A percentile compares a stretch with the other conserved stretches of the same genome.
Conservation (phyloP, 2,113 vertebrate genomes). For the Corythaixoides concolor region DNA sequence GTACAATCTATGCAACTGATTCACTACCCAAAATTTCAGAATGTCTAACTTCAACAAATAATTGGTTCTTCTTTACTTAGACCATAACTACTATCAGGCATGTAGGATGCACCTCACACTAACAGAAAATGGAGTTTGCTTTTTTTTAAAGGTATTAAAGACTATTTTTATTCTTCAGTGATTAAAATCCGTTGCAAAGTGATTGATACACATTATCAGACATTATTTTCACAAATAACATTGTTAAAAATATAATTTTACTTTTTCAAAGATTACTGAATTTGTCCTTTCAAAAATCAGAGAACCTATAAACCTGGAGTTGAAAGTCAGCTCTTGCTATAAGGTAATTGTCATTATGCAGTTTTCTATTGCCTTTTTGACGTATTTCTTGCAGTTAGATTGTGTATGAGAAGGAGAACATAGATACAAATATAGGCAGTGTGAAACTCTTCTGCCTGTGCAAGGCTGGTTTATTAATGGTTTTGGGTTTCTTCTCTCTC, state of each 20-base stretch:
- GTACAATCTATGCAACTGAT: not conserved
- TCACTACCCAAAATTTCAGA: not conserved
- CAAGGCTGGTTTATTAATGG: not conserved
- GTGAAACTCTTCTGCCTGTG: not conserved
- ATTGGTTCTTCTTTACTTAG: not conserved
- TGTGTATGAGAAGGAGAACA: not conserved
- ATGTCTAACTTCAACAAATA: not conserved
- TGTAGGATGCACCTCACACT: accelerated
- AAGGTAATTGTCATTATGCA: not conserved
- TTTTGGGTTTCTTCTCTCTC: not conserved
- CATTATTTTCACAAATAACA: not conserved
- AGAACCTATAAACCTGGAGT: not conserved
- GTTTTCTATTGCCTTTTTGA: not conserved
- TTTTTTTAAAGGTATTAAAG: not conserved
- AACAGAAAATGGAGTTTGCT: not conserved
- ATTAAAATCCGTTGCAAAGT: not conserved
- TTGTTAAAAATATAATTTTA: not conserved
- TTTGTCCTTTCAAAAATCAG: not conserved
- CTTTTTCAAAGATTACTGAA: not conserved
- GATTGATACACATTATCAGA: not conserved
- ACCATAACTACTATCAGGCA: not conserved
- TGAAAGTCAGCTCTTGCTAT: not conserved
- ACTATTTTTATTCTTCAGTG: not conserved
- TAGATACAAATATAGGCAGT: not conserved
- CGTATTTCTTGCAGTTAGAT: not conserved